Base-by-base conservation (phyloP, 2,113 vertebrate genomes). In the Camelus dromedarius region DNA sequence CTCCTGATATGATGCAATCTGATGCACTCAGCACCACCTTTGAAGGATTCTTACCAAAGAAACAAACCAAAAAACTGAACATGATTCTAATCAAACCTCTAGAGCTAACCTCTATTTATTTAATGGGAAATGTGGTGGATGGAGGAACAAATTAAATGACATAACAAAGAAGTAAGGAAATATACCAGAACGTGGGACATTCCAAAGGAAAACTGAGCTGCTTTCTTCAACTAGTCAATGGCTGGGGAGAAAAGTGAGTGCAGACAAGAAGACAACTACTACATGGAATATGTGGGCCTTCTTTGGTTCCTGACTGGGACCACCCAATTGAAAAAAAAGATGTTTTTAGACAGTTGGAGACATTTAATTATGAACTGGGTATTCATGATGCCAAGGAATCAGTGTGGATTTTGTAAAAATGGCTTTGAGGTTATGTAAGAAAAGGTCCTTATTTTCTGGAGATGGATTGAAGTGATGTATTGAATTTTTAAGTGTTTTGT, bases 351-450 rank as follows among this genome's bases (percentile, higher is more conserved):
- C 7, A 56, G n/a, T n/a, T 83, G n/a, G 22, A 28, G 48, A 75
- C 79, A 89, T 82, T 91, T 93, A 89, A 62, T 82, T 73, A 54
- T 70, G 69, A 64, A 72, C 42, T 56, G 19, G 48, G 9, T 91
- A 28, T 93, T 83, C 90, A 82, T 38, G 19, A 93, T 82, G 70
- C 46, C 62, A 93, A 89, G 81, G 19, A 93, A 62, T 48, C 30
- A 72, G 54, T 62, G 79, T 28, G 85, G 86, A 96, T 58, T 96
- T 96, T 89, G 38, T 67, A 70, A 93, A 93, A 84, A 84, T 73
- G 91, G 46, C 48, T 67, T 85, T 88, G 66, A 38, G 18, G 24
- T 89, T 28, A 35, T 75, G 26, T 67, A 88, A 90, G 46, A 70
- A 62, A 67, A 69, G 3, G 48, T 86, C 32, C 18, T 66, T 92